Evolutionary conservation across 2,797 vertebrate genomes (phyloP), one percentile per base, ranked within the genome.

Genomic region (Alectoris magna): DNA sequence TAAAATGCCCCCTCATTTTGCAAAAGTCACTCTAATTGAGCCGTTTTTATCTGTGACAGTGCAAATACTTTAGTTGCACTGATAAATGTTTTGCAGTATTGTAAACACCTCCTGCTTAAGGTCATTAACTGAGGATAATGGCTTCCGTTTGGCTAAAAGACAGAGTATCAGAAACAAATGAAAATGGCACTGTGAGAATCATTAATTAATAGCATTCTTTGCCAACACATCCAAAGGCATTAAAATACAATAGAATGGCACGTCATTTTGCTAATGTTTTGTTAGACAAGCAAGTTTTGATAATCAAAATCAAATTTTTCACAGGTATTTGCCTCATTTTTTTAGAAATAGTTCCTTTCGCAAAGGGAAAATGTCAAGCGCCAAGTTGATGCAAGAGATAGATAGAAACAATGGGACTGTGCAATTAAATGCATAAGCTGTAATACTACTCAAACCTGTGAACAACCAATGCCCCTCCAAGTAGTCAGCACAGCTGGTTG

Each of bases 91-190:
- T 87, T 89, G 44, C 81, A 74, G 91, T 96, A 94, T 68, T 85
- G 60, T 96, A 96, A 97, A 97, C 94, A 96, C 56, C 70, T 89
- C 91, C 88, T 94, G 78, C 84, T 92, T 96, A 94, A 90, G 87
- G 94, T 93, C 95, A 88, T 97, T 96, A 96, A 84, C n/a, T 60
- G 79, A 92, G 79, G 96, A 94, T 91, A 96, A 97, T 97, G 93
- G 85, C 55, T 89, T 96, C 91, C 93, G 91, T 96, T 97, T 88
- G 81, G 76, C 93, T 91, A 91, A 96, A 96, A 96, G 81, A 80
- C 29, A 23, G n/a, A 78, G 44, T 77, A 91, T 95, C 86, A 79
- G 89, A 96, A 97, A 92, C 68, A 96, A 96, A 95, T 94, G 83
- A 96, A 84, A 53, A 87, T 78, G 70, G 70, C 29, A 41, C 34